Base-by-base conservation (phyloP, 2,888 invertebrate genomes). In the Acanthosepion pharaonis region DNA sequence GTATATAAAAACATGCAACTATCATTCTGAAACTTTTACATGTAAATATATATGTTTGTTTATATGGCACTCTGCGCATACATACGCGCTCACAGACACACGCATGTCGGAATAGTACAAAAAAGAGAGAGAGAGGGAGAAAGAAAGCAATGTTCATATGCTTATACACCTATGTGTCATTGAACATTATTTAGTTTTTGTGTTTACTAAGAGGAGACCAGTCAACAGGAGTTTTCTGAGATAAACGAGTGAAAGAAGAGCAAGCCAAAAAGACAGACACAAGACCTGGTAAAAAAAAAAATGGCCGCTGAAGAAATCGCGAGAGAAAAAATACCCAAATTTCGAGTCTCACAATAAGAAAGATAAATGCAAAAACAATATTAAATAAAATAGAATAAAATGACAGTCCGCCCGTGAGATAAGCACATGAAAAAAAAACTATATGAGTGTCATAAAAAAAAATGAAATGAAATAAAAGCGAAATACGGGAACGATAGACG, bases 211-310 rank as follows among this genome's bases (percentile, higher is more conserved):
- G 18, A n/a, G n/a, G 11, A 78, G 78, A 78, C 78, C 11, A n/a
- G 78, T 78, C 78, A 78, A 78, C 78, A n/a, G 59, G 59, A 59
- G n/a, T 78, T 78, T 78, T n/a, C 78, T 78, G n/a, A 78, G 78
- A n/a, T n/a, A n/a, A 78, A n/a, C 78, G n/a, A 78, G n/a, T 78
- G 78, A 78, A 78, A n/a, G 33, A n/a, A n/a, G 15, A n/a, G 78
- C n/a, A 78, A 78, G 78, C 9, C n/a, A 78, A 78, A 78, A 78
- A 78, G 78, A 78, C 33, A 78, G 33, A 78, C 78, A n/a, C n/a
- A 4, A 78, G 33, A 78, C 11, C 23, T 78, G 78, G 23, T 4
- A 3, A 0, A n/a, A n/a, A n/a, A n/a, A 18, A 78, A 78, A n/a
- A 78, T n/a, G 78, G 78, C 9, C n/a, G n/a, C 78, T 9, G 78